Evolutionary conservation across 2,113 vertebrate species (phyloP), one percentile per base, ranked within the genome.

Genomic region (Notarius quadriscutis): DNA sequence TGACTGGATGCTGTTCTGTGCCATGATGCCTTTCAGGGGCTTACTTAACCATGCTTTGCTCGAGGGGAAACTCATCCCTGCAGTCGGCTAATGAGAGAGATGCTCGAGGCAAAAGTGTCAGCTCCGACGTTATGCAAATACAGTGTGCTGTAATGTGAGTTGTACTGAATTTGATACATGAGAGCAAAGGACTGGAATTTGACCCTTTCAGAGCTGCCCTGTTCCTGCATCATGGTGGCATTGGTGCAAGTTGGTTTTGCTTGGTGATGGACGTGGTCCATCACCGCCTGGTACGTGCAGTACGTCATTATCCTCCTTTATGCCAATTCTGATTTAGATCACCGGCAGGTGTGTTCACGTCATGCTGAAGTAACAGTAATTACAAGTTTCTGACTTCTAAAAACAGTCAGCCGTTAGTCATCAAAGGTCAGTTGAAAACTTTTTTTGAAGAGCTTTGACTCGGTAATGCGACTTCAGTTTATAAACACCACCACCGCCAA

Each of bases 51-150:
- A 8, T 25, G 51, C 57, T 63, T 62, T 77, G 71, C 71, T 77
- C 8, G 20, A 60, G 71, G 71, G 55, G 22, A 17, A 58, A 60
- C 69, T 27, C 22, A 22, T 62, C 27, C 55, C 14, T 63, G 58
- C 72, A 62, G 20, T 77, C 48, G 4, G 5, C 72, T 63, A 85
- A 75, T 77, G 84, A 85, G 72, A 20, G 25, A n/a, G 14, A 63
- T 1, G 71, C 72, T 85, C 62, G 60, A 71, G 71, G 71, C 84
- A n/a, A 50, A 63, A 62, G 57, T 72, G 65, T 85, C 83, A 75
- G 5, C 69, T 75, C 30, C 5, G 55, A 60, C 30, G 8, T 58
- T 74, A 60, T 77, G 34, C 25, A 63, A 25, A 85, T 63, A 20
- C 22, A 63, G 41, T 20, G 57, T 69, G 63, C 34, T 67, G 58